Evolutionary conservation across 2,113 vertebrate species (phyloP).

Genomic region (Todiramphus saurophagus): DNA sequence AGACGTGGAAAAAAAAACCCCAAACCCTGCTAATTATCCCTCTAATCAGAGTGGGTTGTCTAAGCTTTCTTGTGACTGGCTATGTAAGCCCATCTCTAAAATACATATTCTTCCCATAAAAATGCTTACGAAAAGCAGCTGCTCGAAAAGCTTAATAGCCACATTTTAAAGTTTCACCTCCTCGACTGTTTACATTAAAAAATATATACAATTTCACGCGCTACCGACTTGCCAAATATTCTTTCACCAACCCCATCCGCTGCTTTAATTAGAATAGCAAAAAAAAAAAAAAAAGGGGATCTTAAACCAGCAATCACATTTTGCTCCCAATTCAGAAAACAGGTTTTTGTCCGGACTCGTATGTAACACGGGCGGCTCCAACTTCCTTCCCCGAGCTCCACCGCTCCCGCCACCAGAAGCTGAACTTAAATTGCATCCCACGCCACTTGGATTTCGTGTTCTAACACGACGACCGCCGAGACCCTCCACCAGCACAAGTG

Average conservation of each 20-base stretch:
- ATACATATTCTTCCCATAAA: neutral
- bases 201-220: constrained; percentile 58
- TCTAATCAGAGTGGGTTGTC: neutral
- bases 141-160: neutral
- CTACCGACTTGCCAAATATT: constrained; percentile 56
- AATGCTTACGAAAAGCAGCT: neutral
- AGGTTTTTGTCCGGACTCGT: neutral
- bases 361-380: fast-evolving
- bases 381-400: neutral
- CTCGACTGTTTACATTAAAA: constrained; percentile 32
- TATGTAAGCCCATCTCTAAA: neutral
- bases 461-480: fast-evolving
- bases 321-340: neutral
- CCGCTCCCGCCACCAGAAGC: fast-evolving
- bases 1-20: neutral
- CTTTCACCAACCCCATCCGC: neutral
- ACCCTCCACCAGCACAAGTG: neutral
- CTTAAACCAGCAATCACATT: neutral
- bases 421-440: fast-evolving
- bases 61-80: neutral
- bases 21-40: neutral
- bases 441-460: neutral
- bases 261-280: constrained; percentile 47
- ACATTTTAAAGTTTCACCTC: constrained; percentile 46
- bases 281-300: neutral